Conservation (phyloP, 1,140 invertebrate species). For the Lordiphosa mommai region DNA sequence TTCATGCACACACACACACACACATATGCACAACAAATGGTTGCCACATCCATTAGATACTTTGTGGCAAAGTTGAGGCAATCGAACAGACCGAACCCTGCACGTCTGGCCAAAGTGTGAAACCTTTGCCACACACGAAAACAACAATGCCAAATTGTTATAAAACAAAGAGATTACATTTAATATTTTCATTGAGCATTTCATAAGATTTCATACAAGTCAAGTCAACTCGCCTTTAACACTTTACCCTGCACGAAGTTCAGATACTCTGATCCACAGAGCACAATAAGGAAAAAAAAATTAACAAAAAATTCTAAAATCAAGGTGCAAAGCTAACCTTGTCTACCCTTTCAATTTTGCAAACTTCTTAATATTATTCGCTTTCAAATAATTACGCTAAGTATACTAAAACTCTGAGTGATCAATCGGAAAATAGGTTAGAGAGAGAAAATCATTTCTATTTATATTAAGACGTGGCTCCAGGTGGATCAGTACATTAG, state of each 20-base stretch:
- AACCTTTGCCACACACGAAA: slow-evolving; percentile 13
- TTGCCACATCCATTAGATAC: slow-evolving; percentile 58
- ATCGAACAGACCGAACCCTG: slow-evolving; percentile 1
- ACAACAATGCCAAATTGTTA: slow-evolving; percentile 16
- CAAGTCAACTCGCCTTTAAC: slow-evolving; percentile 19
- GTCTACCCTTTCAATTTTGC: too few relatives aligned
- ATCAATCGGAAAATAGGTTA: too few relatives aligned
- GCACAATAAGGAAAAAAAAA: too few relatives aligned
- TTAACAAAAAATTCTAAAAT: too few relatives aligned
- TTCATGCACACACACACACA: not conserved
- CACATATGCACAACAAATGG: slow-evolving; percentile 1
- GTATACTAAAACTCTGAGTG: too few relatives aligned
- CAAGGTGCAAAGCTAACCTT: too few relatives aligned
- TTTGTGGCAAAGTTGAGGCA: slow-evolving; percentile 45
- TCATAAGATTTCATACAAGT: not conserved
- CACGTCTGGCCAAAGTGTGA: slow-evolving; percentile 25
- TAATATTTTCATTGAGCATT: slow-evolving; percentile 5
- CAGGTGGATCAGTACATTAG: too few relatives aligned
- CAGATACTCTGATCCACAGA: too few relatives aligned
- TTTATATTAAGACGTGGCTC: too few relatives aligned
- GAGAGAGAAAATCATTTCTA: too few relatives aligned
- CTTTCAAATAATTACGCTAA: too few relatives aligned
- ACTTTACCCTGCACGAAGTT: slow-evolving; percentile 13
- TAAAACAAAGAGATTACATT: slow-evolving; percentile 15
- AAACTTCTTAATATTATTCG: too few relatives aligned